Conservation (phyloP, 2,888 invertebrate species). For the Drosophila atripex region DNA sequence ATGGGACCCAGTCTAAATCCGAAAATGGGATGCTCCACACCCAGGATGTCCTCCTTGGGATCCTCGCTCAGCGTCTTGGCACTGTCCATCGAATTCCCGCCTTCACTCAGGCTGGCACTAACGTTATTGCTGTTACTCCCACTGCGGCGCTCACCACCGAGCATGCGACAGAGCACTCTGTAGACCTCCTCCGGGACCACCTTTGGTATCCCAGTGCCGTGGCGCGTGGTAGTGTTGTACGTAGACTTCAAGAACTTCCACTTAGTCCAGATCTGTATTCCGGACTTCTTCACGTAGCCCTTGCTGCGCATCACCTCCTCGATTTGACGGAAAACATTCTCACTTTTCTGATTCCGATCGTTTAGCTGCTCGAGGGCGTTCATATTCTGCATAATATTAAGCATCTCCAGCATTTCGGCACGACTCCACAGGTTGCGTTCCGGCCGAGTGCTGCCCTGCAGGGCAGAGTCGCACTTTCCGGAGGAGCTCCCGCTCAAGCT, state of each 20-base stretch:
- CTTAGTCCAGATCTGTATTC: slow-evolving; percentile 83
- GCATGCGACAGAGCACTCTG: slow-evolving; percentile 76
- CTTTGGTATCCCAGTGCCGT: slow-evolving; percentile 81
- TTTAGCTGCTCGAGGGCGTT: slow-evolving; percentile 80
- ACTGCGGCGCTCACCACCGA: slow-evolving; percentile 39
- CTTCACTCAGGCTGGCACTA: slow-evolving; percentile 59
- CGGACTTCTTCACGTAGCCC: slow-evolving; percentile 82
- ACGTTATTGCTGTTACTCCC: slow-evolving; percentile 11
- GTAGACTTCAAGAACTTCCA: slow-evolving; percentile 84
- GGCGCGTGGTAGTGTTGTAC: slow-evolving; percentile 82
- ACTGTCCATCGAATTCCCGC: slow-evolving; percentile 72
- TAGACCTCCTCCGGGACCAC: slow-evolving; percentile 80
- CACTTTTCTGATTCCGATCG: slow-evolving; percentile 82
- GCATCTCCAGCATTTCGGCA: slow-evolving; percentile 81
- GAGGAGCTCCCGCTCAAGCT: slow-evolving; percentile 11
- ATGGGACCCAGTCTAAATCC: slow-evolving; percentile 82
- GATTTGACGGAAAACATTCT: slow-evolving; percentile 81
- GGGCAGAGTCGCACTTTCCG: slow-evolving; percentile 13
- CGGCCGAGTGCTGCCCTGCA: slow-evolving; percentile 57
- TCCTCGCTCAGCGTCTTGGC: slow-evolving; percentile 34
- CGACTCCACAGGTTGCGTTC: slow-evolving; percentile 83
- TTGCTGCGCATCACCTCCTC: slow-evolving; percentile 80
- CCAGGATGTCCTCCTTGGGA: slow-evolving; percentile 44
- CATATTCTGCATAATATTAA: slow-evolving; percentile 80
- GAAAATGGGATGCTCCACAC: slow-evolving; percentile 82